Base-by-base conservation (phyloP, 2,113 vertebrate genomes). In the Calyptommatus sinebrachiatus region DNA sequence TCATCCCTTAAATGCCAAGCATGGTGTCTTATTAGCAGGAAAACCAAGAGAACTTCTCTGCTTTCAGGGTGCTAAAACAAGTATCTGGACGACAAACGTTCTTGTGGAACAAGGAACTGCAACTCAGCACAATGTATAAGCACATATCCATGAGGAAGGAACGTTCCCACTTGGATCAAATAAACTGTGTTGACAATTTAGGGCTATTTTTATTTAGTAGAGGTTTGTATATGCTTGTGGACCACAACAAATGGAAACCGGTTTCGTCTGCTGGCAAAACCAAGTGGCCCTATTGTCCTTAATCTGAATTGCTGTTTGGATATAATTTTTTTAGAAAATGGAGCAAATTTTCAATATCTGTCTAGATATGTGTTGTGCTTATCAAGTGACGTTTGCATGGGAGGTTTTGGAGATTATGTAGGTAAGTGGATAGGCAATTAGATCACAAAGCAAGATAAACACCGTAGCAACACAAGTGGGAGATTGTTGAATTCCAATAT, bases 81-180 rank as follows among this genome's bases (percentile, higher is more conserved):
- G 80, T 71, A 81, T 87, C 81, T 86, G 65, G 82, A 85, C 83
- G 77, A 88, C 31, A 28, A 81, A 65, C 83, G 80, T 62, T 80
- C 65, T 83, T 87, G 88, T 88, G 82, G 81, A 76, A 90, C 87
- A 83, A 86, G 91, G 83, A 88, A 89, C 89, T 92, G 90, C 92
- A 88, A 86, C 88, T 89, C 89, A 87, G 80, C 63, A 79, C 66
- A 68, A 35, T 70, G n/a, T 73, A 70, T 86, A 79, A 70, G 83
- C 84, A 79, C 81, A 62, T 80, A 77, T 81, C 79, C 79, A 70
- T 73, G 45, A 61, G 84, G 53, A 4, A 5, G 76, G 46, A 79
- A 86, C 71, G 29, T 14, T 24, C 77, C 69, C 24, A 77, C 20
- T 61, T 35, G 75, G 80, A 79, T 35, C 53, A 77, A 77, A 65